Conservation (phyloP, 2,888 invertebrate genomes). For the Chymomyza fuscimana region DNA sequence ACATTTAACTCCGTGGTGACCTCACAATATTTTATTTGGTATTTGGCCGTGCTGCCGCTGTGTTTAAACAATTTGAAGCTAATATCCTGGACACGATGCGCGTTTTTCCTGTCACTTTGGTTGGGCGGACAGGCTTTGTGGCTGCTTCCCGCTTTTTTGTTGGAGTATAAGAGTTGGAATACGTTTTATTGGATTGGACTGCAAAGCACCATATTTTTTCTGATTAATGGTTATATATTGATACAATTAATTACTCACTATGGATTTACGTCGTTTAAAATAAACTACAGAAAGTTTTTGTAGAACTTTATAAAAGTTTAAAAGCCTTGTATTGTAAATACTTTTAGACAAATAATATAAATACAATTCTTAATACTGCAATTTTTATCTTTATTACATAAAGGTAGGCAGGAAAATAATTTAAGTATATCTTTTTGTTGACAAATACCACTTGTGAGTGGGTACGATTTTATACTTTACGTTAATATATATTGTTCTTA, state of each 20-base stretch:
- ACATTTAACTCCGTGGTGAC: constrained; percentile 97
- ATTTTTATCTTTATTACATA: neutral
- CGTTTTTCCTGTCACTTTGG: constrained; percentile 83
- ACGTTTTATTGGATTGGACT: constrained; percentile 92
- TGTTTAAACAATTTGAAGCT: constrained; percentile 86
- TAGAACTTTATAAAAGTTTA: constrained; percentile 6
- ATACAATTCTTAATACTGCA: neutral
- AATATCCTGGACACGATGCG: constrained; percentile 80
- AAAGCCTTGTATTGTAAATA: neutral
- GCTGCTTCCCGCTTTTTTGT: constrained; percentile 93
- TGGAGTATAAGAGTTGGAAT: constrained; percentile 93
- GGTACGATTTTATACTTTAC: too few relatives aligned
- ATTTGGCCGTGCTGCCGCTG: constrained; percentile 92
- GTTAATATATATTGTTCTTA: neutral
- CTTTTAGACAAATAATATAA: constrained; percentile 10
- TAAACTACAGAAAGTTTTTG: constrained; percentile 54
- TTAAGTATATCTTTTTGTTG: neutral
- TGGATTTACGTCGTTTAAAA: constrained; percentile 71
- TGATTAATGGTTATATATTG: constrained; percentile 87
- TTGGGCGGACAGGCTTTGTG: constrained; percentile 89
- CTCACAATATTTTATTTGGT: constrained; percentile 99
- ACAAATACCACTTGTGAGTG: neutral
- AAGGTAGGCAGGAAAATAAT: neutral
- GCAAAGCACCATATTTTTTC: constrained; percentile 90
- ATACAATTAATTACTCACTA: constrained; percentile 79